A percentile compares a stretch with the other conserved stretches of the same genome.
These are phyloP conservation scores for Meriones psammophilus DNA, from an alignment of 2,797 vertebrate genomes.

Conservation along the genomic window DNA sequence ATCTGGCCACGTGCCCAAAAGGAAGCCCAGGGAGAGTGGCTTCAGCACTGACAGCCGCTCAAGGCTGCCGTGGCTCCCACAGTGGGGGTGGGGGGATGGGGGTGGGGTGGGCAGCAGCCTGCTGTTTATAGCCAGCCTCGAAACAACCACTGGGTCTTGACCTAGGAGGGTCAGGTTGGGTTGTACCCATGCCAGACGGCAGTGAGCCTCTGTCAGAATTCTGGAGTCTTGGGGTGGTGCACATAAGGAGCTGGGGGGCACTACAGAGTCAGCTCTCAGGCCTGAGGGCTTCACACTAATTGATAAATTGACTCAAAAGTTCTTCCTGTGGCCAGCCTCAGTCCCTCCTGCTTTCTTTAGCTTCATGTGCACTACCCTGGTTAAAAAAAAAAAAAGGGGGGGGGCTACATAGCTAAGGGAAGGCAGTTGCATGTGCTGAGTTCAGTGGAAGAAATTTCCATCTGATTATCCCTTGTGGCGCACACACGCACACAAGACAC, in stretches of 20 bases:
- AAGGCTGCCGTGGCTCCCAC: conserved; percentile 81
- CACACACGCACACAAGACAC: too few species aligned
- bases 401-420: background rate
- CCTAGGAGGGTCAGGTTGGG: conserved; percentile 69
- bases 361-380: background rate
- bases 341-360: conserved; percentile 6
- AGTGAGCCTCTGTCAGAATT: background rate
- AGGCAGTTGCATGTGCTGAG: background rate
- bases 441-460: background rate
- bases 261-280: background rate
- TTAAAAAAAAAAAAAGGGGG: background rate
- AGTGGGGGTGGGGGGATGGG: conserved; percentile 36
- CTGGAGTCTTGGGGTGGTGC: background rate
- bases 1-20: conserved; percentile 71
- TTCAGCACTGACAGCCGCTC: conserved; percentile 80
- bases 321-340: conserved; percentile 8
- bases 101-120: conserved; percentile 36
- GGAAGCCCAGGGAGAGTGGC: conserved; percentile 74
- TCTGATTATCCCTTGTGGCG: background rate
- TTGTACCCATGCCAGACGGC: conserved; percentile 17
- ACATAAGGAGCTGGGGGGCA: background rate
- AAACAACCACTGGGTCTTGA: conserved; percentile 77
- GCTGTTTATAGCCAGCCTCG: conserved; percentile 80
- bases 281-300: background rate
- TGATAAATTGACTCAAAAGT: background rate